These are phyloP conservation scores for Chiroxiphia lanceolata DNA, from an alignment of 2,797 vertebrate genomes.

Conservation along the genomic window DNA sequence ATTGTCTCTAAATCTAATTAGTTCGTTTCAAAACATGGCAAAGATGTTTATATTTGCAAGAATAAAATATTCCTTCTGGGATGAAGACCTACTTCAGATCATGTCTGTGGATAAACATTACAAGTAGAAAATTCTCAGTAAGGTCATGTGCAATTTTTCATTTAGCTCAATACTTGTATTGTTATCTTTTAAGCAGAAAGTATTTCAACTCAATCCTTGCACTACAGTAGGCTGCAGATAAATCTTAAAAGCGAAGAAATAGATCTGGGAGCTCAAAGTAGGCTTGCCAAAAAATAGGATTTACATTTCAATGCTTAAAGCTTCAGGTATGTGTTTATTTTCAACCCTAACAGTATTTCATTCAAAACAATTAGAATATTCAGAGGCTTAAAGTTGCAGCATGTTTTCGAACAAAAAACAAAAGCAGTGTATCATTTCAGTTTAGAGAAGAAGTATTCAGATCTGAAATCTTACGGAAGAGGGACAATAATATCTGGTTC, in stretches of 20 bases:
- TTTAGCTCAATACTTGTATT: neutral
- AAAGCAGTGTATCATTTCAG: neutral
- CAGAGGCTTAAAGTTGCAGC: neutral
- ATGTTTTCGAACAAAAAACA: neutral
- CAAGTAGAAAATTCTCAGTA: neutral
- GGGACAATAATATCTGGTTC: neutral
- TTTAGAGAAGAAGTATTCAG: neutral
- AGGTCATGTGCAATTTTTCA: neutral
- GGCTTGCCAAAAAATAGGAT: neutral
- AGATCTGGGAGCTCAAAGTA: neutral
- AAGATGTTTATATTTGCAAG: neutral
- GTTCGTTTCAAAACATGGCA: constrained; percentile 1
- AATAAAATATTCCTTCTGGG: neutral
- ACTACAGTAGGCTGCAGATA: neutral
- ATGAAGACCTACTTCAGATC: neutral
- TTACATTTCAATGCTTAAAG: neutral
- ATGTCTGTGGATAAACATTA: neutral
- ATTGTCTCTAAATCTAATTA: constrained; percentile 70
- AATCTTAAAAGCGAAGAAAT: neutral
- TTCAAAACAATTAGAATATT: neutral
- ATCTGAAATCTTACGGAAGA: neutral
- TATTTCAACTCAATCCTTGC: neutral
- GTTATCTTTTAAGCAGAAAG: neutral
- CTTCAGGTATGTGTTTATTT: neutral
- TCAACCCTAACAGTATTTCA: neutral